Evolutionary conservation across 2,797 vertebrate genomes (phyloP).

Genomic region (Neoniphon sammara): DNA sequence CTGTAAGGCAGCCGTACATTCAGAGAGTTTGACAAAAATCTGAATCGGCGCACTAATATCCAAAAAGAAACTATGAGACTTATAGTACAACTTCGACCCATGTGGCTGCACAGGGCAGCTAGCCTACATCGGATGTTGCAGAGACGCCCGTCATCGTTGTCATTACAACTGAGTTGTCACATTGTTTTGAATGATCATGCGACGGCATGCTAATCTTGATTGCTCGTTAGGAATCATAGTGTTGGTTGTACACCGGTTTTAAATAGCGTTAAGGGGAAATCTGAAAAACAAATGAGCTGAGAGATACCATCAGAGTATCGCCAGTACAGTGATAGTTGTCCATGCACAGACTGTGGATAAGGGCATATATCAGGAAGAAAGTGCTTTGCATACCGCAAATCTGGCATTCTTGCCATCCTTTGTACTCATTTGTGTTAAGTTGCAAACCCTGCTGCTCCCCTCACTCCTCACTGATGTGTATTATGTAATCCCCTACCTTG

Average conservation of each 20-base stretch:
- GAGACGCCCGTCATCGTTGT: slow-evolving; percentile 37
- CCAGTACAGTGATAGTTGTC: not conserved
- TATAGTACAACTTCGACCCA: not conserved
- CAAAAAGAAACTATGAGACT: not conserved
- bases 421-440: slow-evolving; percentile 24
- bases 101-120: slow-evolving; percentile 48
- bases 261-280: not conserved
- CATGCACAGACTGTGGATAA: not conserved
- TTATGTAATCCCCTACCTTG: slow-evolving; percentile 45
- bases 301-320: too few species aligned
- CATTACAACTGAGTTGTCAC: not conserved
- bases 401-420: slow-evolving; percentile 8
- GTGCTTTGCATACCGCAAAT: slow-evolving; percentile 35
- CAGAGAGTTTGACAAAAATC: slow-evolving; percentile 14
- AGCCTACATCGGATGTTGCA: slow-evolving; percentile 28
- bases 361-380: slow-evolving; percentile 43
- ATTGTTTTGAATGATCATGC: not conserved
- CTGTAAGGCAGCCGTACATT: slow-evolving; percentile 44
- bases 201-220: not conserved
- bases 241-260: slow-evolving; percentile 11
- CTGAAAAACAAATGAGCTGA: slow-evolving; percentile 7
- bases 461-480: slow-evolving; percentile 23
- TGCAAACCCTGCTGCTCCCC: slow-evolving; percentile 33
- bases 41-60: not conserved
- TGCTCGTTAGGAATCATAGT: not conserved